Evolutionary conservation across 2,797 vertebrate species (phyloP), one percentile per base, ranked within the genome.

Genomic region (Lepidocolaptes lacrymiger): DNA sequence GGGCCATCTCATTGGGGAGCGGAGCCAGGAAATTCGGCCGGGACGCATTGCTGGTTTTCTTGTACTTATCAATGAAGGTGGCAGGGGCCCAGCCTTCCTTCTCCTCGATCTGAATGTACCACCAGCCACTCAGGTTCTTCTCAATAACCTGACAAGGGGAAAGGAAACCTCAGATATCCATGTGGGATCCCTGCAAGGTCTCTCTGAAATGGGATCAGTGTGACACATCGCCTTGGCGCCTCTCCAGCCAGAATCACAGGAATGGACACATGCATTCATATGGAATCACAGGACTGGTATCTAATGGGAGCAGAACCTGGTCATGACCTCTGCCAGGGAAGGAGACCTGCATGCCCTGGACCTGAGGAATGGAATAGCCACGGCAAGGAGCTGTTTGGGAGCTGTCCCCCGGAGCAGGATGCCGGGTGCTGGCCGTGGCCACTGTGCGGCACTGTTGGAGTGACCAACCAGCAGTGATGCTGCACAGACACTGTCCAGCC

Each of bases 91-190:
- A 99, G 36, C 99, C 99, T 92, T 99, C 99, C 95, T 99, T 99
- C 26, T 99, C 99, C 24, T 99, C 99, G 5, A 99, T 99, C 97
- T 99, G 99, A 97, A 99, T 99, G 96, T 99, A 99, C 99, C 99
- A 99, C 99, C 99, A 99, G 74, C 99, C 99, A 2, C 99, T 99
- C 69, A 98, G 93, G 93, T 99, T 99, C 98, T 99, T 99, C 95
- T 99, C 99, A 36, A 99, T 99, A 85, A 99, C 99, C 99, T 99
- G 94, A 27, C 10, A 24, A 41, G 56, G 73, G 68, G 49, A 72
- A 58, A 78, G 39, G 46, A 92, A 63, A 91, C 5, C 59, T 96
- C 61, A 97, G 88, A 5, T 5, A 36, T 14, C 17, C 2, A 2
- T 2, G 21, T 6, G n/a, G 63, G 59, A 76, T n/a, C 36, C n/a